Base-by-base conservation (phyloP, 1,140 invertebrate genomes). In the Pseudachorutes palmiensis region DNA sequence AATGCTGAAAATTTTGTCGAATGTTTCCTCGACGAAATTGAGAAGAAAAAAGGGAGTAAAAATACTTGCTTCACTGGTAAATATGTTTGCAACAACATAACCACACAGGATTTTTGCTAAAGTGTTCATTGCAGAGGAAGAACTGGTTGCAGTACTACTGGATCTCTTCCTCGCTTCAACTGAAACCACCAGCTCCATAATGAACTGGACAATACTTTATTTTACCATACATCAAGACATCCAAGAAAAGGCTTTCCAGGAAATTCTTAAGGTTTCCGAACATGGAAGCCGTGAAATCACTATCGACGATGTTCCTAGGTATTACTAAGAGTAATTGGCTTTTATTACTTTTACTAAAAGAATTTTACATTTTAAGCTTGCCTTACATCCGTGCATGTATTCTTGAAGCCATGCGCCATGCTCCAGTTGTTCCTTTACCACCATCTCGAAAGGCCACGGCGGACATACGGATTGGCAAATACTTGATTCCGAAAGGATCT, bases 361-460 rank as follows among this genome's bases (percentile, higher is more conserved):
- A 41, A 9, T 41, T 41, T 41, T 41, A 9, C 19, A 19, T 9
- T 41, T 41, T 9, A 14, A 55, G 51, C 12, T 26, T 55, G 12
- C 51, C 51, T 9, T 55, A 16, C 24, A 55, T 55, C 51, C 24
- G 24, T 55, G 51, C 51, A 24, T 19, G 12, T 55, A 55, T 55
- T 5, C 51, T 55, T 9, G 51, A 55, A 26, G 5, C 51, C 51
- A 55, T 55, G 51, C 51, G 51, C 5, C 51, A 55, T 24, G 51
- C 51, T 5, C 51, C 51, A 14, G 24, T 55, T 14, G 51, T 55
- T 5, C 12, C 24, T 55, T 5, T 14, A 14, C 14, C 14, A 12
- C 51, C 51, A 55, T 26, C 24, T 24, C 9, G 51, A 22, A 12
- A 5, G 24, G 51, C 24, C 3, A 55, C 14, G 14, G 51, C 3